These are phyloP conservation scores for Lethocerus indicus DNA, from an alignment of 1,140 invertebrate species.

Conservation along the genomic window DNA sequence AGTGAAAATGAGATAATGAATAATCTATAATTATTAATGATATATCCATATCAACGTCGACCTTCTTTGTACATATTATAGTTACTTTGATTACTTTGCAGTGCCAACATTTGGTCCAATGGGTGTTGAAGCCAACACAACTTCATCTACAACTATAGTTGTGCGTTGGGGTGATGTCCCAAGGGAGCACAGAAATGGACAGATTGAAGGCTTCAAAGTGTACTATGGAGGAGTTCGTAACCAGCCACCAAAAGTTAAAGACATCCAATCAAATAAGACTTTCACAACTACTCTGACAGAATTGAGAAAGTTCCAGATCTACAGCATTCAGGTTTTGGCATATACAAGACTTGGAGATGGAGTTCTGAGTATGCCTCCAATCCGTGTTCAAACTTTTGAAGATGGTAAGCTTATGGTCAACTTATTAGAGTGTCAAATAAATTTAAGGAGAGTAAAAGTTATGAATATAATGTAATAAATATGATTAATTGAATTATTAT, in stretches of 20 bases:
- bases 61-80: neutral
- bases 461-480: neutral
- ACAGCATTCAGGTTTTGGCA: conserved; percentile 77
- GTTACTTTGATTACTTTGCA: conserved; percentile 22
- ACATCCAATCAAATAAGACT: conserved; percentile 71
- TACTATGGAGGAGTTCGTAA: conserved; percentile 40
- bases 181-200: conserved; percentile 74
- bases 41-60: too few relatives aligned
- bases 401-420: conserved; percentile 37
- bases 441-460: neutral
- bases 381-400: conserved; percentile 75
- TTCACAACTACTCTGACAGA: conserved; percentile 78
- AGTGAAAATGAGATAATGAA: too few relatives aligned
- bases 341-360: conserved; percentile 92
- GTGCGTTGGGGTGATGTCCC: conserved; percentile 90
- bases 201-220: conserved; percentile 91
- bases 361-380: conserved; percentile 60
- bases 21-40: too few relatives aligned
- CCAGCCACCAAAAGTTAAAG: conserved; percentile 46
- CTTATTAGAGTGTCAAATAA: neutral
- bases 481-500: neutral
- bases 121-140: conserved; percentile 72
- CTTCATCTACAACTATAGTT: conserved; percentile 86
- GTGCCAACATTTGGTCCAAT: conserved; percentile 78
- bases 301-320: conserved; percentile 82